Base-by-base conservation (phyloP, 2,888 invertebrate genomes). In the Lasioglossum figueresi region DNA sequence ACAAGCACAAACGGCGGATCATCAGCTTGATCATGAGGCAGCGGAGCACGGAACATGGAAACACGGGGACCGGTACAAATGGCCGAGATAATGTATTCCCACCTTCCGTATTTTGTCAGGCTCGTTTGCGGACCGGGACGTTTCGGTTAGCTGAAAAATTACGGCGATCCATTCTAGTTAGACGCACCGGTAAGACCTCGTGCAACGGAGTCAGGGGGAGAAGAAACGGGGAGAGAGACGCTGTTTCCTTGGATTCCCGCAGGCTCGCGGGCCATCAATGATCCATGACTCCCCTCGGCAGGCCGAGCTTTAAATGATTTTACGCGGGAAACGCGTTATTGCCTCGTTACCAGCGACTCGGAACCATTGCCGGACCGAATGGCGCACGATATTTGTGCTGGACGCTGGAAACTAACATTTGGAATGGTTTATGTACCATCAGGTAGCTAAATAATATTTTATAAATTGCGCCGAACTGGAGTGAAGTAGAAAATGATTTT, bases 161-260 rank as follows among this genome's bases (percentile, higher is more conserved):
- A 91, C 83, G 80, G 89, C 91, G 92, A 94, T 94, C 89, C 93
- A 94, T 95, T 95, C 94, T 95, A 94, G 94, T 94, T 95, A 95
- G 91, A 90, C 86, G 84, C 88, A 68, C 83, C 80, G 77, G 88
- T 80, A 83, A 88, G 82, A 87, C 80, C 85, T 73, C 82, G 88
- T 45, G 73, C 66, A 43, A 66, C 19, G 76, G 76, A 79, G 73
- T 34, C 34, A 52, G 52, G 23, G 52, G 73, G 40, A n/a, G 4
- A 27, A 12, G 27, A 14, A 27, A 27, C 14, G 27, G 27, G 27
- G 27, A 14, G 27, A n/a, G 59, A 27, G 59, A 82, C 76, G 52
- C 75, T 56, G 86, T 80, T 79, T 71, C 85, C 72, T 86, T 63
- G 88, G 87, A 89, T 87, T 87, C 88, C 87, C 91, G 86, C 89